These are phyloP conservation scores for Gymnorhina tibicen DNA, from an alignment of 2,113 vertebrate genomes.

Conservation along the genomic window DNA sequence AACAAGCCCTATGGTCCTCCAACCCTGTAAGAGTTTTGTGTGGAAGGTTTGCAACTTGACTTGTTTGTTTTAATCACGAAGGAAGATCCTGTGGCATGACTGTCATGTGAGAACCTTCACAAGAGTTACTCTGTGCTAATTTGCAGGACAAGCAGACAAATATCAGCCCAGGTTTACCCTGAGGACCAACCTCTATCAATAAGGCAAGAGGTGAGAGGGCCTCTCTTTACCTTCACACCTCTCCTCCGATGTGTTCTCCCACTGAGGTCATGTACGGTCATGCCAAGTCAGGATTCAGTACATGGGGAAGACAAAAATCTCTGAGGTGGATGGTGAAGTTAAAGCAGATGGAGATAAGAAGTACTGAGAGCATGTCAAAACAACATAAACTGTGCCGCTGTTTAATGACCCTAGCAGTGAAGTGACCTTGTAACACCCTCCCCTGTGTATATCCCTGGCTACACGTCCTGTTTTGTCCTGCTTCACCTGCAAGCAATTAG, in stretches of 20 bases:
- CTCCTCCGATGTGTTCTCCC: accelerated
- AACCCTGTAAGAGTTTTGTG: not conserved
- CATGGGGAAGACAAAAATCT: not conserved
- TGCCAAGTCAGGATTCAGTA: not conserved
- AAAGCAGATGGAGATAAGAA: not conserved
- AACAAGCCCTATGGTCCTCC: not conserved
- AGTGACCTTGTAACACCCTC: not conserved
- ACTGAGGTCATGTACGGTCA: accelerated
- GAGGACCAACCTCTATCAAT: not conserved
- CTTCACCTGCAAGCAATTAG: not conserved
- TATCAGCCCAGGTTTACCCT: not conserved
- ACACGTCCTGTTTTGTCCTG: not conserved
- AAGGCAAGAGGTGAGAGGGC: not conserved
- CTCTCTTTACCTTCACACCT: not conserved
- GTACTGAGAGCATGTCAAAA: not conserved
- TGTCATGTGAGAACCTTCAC: not conserved
- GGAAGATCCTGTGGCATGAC: not conserved
- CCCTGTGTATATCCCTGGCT: not conserved
- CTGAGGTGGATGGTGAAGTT: not conserved
- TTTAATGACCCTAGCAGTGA: not conserved
- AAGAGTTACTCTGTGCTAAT: not conserved
- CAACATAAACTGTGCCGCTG: not conserved
- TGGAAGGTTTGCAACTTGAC: not conserved
- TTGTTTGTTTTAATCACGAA: not conserved
- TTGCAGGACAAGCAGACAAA: not conserved